Evolutionary conservation across 2,888 invertebrate species (phyloP).

Genomic region (Lobophora halterata): DNA sequence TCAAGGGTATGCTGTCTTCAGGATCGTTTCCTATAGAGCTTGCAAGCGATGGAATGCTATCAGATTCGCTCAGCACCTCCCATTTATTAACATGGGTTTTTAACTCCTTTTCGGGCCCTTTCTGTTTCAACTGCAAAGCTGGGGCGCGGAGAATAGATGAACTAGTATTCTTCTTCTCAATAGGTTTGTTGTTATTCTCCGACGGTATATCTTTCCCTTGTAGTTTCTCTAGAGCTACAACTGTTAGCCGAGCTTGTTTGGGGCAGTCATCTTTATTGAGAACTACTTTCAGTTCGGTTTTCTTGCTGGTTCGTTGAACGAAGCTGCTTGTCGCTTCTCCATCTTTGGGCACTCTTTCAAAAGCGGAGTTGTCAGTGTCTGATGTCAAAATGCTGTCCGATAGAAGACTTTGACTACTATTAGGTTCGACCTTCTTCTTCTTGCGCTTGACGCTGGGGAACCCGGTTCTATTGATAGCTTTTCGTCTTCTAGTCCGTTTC

Average conservation of each 20-base stretch:
- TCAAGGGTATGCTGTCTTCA: constrained; percentile 81
- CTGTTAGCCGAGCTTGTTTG: constrained; percentile 79
- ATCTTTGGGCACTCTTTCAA: constrained; percentile 85
- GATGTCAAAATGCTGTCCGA: constrained; percentile 65
- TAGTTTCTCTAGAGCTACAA: constrained; percentile 81
- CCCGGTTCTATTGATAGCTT: constrained; percentile 92
- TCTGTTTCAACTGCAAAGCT: constrained; percentile 66
- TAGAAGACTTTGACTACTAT: constrained; percentile 40
- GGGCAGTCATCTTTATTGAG: constrained; percentile 75
- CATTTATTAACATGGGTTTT: constrained; percentile 75
- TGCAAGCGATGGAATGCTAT: constrained; percentile 77
- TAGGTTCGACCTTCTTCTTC: constrained; percentile 83
- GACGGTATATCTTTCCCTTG: constrained; percentile 70
- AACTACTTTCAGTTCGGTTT: constrained; percentile 71
- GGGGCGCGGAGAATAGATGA: constrained; percentile 70
- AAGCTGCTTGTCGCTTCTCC: constrained; percentile 85
- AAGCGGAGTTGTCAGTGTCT: constrained; percentile 73
- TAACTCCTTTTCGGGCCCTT: constrained; percentile 62
- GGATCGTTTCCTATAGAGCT: constrained; percentile 75
- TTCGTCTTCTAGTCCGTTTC: constrained; percentile 83
- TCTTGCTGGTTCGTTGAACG: constrained; percentile 80
- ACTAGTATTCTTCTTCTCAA: constrained; percentile 51
- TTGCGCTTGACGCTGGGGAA: constrained; percentile 92
- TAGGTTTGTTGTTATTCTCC: constrained; percentile 48
- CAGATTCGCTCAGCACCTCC: constrained; percentile 82